phyloP scores from a whole-genome alignment of 2,113 vertebrate species.

The Zootoca vivipara region DNA sequence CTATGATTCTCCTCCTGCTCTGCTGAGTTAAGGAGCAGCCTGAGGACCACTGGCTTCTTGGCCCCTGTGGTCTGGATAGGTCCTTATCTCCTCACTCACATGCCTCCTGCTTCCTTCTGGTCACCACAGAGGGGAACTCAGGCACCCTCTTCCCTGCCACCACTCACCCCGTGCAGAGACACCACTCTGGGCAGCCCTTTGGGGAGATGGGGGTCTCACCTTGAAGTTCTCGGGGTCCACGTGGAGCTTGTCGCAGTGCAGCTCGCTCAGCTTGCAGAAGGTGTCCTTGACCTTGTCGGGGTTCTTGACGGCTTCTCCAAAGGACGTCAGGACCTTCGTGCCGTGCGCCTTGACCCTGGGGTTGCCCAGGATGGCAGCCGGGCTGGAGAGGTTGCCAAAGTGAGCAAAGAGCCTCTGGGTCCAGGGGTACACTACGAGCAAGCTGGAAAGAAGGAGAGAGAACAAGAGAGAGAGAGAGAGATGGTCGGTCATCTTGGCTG shows the following conservation, averaged over 20 bases:
- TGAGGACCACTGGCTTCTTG: not conserved
- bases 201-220: conserved; percentile 52
- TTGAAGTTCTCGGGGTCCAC: conserved; percentile 85
- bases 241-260: conserved; percentile 88
- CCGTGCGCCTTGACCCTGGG: conserved; percentile 80
- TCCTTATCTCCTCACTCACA: too few relatives aligned
- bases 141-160: not conserved
- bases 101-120: too few relatives aligned
- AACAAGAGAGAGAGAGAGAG: too few relatives aligned
- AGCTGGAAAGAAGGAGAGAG: conserved; percentile 38
- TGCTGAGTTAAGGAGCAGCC: not conserved
- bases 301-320: conserved; percentile 81
- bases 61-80: too few relatives aligned
- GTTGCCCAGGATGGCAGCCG: conserved; percentile 76
- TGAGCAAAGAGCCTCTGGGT: conserved; percentile 77
- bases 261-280: conserved; percentile 79
- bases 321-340: conserved; percentile 79
- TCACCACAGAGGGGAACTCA: not conserved
- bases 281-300: conserved; percentile 81
- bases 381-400: conserved; percentile 84
- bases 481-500: not conserved
- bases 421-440: conserved; percentile 87
- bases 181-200: not conserved
- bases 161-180: not conserved
- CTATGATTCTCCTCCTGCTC: too few relatives aligned